These are phyloP conservation scores for Asbolus verrucosus DNA, from an alignment of 1,140 invertebrate species.

Conservation along the genomic window DNA sequence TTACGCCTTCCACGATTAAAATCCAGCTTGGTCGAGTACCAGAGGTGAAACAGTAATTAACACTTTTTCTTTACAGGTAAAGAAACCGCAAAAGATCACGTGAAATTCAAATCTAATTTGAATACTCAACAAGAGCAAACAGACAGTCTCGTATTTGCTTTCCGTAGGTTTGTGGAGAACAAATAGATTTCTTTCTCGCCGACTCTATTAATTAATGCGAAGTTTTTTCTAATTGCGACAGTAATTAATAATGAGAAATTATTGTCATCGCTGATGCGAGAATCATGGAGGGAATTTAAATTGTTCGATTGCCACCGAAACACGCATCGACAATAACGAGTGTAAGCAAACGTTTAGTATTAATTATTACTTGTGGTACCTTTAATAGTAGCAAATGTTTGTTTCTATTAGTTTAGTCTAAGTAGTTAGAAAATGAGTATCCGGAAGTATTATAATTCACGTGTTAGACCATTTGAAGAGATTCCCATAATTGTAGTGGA, in stretches of 20 bases:
- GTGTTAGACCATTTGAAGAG: slow-evolving; percentile 24
- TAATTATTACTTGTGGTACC: slow-evolving; percentile 10
- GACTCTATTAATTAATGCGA: neutral
- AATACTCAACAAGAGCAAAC: neutral
- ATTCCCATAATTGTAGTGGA: slow-evolving; percentile 42
- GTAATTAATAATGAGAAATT: slow-evolving; percentile 14
- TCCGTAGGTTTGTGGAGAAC: neutral
- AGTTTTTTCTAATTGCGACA: no score
- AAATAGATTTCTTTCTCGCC: neutral
- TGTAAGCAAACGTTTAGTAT: slow-evolving; percentile 13
- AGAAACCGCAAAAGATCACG: slow-evolving; percentile 32
- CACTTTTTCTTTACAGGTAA: slow-evolving; percentile 26
- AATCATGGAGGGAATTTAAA: slow-evolving; percentile 37
- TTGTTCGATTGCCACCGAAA: slow-evolving; percentile 21
- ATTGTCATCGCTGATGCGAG: slow-evolving; percentile 3
- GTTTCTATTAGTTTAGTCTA: neutral
- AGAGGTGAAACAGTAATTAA: slow-evolving; percentile 9
- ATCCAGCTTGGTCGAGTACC: neutral
- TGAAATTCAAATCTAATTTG: neutral
- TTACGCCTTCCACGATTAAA: neutral
- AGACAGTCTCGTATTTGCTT: neutral
- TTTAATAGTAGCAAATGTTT: slow-evolving; percentile 1
- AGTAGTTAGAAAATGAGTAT: slow-evolving; percentile 19
- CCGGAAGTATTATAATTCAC: slow-evolving; percentile 1
- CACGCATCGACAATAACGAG: slow-evolving; percentile 19